Percentiles rank a stretch among this genome's conserved stretches.
Conservation (phyloP, 1,140 invertebrate species). For the Pogonus chalceus region DNA sequence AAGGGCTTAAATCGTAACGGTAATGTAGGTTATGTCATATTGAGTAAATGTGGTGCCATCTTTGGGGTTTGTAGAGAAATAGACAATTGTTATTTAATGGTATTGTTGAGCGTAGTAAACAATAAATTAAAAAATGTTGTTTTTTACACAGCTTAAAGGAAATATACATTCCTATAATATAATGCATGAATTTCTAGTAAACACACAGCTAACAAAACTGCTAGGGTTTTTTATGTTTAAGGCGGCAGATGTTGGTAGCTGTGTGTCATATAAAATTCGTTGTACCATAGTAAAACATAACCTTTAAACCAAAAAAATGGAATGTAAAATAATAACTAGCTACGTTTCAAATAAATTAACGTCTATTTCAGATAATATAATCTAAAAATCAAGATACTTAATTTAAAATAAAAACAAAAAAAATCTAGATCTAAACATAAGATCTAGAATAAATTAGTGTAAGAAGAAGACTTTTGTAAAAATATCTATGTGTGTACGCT, state of each 20-base stretch:
- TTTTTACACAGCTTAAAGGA: not conserved
- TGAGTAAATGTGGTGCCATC: not conserved
- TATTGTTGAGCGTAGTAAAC: slow-evolving; percentile 3
- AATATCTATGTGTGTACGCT: slow-evolving; percentile 7
- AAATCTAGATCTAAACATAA: not conserved
- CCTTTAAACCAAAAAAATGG: not conserved
- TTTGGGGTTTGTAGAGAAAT: not conserved
- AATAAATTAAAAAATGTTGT: not conserved
- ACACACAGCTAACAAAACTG: too few relatives aligned
- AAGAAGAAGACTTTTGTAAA: slow-evolving; percentile 2
- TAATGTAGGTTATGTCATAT: not conserved
- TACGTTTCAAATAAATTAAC: not conserved
- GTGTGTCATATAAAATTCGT: not conserved
- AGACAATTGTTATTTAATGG: not conserved
- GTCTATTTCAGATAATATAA: not conserved
- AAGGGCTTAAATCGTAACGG: too few relatives aligned
- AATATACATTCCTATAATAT: too few relatives aligned
- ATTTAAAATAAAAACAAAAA: too few relatives aligned
- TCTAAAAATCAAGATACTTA: not conserved
- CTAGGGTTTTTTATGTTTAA: too few relatives aligned
- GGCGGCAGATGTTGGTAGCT: too few relatives aligned
- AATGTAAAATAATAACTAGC: not conserved
- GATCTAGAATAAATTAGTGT: too few relatives aligned
- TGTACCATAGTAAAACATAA: not conserved
- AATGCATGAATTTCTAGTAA: too few relatives aligned